Percentiles rank a stretch among this genome's conserved stretches.
Evolutionary conservation across 2,797 vertebrate genomes (phyloP).

Genomic region (Cyclura pinguis): DNA sequence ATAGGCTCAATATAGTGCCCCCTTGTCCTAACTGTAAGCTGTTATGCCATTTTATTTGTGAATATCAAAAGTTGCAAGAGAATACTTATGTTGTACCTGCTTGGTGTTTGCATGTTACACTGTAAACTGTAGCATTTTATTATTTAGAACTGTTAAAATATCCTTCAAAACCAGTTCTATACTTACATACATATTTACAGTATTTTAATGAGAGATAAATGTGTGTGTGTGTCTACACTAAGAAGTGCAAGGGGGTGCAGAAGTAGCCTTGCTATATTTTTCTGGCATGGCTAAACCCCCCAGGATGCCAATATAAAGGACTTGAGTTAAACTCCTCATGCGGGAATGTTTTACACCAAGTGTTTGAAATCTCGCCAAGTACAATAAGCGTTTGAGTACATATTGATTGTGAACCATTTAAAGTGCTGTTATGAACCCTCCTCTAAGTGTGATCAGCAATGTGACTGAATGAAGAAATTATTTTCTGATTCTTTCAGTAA

Average conservation of each 20-base stretch:
- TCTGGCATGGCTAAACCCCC: background rate
- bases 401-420: conserved; percentile 7
- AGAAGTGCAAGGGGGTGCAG: background rate
- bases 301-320: background rate
- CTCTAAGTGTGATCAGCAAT: background rate
- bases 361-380: background rate
- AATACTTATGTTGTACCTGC: background rate
- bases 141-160: background rate
- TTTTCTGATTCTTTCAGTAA: background rate
- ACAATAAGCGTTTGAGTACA: background rate
- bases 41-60: background rate
- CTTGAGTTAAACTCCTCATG: background rate
- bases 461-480: background rate
- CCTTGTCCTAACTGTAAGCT: background rate
- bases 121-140: background rate
- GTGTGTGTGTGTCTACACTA: background rate
- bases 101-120: background rate
- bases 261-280: background rate
- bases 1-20: background rate
- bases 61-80: background rate
- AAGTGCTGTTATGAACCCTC: background rate
- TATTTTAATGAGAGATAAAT: background rate
- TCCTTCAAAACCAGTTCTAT: background rate
- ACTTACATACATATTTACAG: background rate
- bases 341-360: background rate